phyloP scores from a whole-genome alignment of 2,888 invertebrate species.

The Carpatolechia fugitivella region DNA sequence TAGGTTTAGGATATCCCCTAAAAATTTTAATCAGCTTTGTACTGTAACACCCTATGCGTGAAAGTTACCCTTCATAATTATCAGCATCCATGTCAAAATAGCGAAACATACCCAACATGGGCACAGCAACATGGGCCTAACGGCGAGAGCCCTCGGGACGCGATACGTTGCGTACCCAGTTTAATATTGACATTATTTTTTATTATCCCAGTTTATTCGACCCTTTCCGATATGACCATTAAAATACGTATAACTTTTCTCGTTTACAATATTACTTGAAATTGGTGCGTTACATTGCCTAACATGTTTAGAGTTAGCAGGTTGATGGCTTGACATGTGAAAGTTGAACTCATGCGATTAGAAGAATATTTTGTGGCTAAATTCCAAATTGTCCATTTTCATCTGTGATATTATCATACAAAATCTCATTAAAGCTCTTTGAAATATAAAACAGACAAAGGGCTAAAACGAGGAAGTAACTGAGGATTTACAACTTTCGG shows the following conservation, averaged over 20 bases:
- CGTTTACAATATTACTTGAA: slow-evolving; percentile 26
- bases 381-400: too few species aligned
- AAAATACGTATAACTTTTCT: slow-evolving; percentile 31
- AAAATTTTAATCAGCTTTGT: too few species aligned
- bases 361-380: too few species aligned
- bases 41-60: neutral
- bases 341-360: too few species aligned
- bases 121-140: slow-evolving; percentile 18
- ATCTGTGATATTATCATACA: neutral
- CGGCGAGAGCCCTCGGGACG: slow-evolving; percentile 36
- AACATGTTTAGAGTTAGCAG: neutral
- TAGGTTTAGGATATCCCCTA: too few species aligned
- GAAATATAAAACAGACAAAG: slow-evolving; percentile 16
- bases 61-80: slow-evolving; percentile 32
- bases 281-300: slow-evolving; percentile 19
- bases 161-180: slow-evolving; percentile 36
- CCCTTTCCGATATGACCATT: slow-evolving; percentile 34
- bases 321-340: neutral
- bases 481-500: slow-evolving; percentile 30
- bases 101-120: slow-evolving; percentile 2
- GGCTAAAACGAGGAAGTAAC: slow-evolving; percentile 27
- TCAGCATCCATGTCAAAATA: slow-evolving; percentile 36
- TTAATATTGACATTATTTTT: slow-evolving; percentile 59
- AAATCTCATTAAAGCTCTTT: slow-evolving; percentile 4
- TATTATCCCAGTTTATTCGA: slow-evolving; percentile 46